Conservation (phyloP, 2,888 invertebrate species). For the Pyrrhia umbra region DNA sequence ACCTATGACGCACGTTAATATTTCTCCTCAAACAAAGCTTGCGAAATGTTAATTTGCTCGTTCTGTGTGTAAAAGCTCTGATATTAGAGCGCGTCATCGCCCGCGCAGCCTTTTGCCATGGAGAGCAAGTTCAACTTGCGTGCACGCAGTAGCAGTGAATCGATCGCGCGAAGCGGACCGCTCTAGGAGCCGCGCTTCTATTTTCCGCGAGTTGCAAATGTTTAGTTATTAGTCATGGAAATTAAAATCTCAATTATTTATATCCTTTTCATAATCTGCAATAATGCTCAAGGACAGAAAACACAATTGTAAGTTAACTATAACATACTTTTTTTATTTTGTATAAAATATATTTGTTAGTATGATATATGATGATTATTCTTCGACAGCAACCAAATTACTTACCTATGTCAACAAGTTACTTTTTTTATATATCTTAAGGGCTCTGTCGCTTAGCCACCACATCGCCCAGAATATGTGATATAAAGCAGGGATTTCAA, state of each 20-base stretch:
- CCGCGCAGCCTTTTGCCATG: conserved; percentile 77
- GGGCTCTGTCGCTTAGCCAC: too few species aligned
- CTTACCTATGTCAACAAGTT: too few species aligned
- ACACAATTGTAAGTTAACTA: conserved; percentile 73
- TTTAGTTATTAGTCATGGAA: conserved; percentile 77
- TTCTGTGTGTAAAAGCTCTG: conserved; percentile 78
- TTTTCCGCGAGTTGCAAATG: conserved; percentile 72
- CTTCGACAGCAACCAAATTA: conserved; percentile 1
- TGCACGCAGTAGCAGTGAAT: conserved; percentile 80
- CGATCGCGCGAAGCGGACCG: conserved; percentile 82
- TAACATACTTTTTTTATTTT: conserved; percentile 3
- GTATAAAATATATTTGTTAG: too few species aligned
- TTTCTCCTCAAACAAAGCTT: conserved; percentile 63
- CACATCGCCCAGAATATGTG: too few species aligned
- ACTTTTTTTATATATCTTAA: too few species aligned
- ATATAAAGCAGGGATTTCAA: too few species aligned
- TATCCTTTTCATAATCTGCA: conserved; percentile 70
- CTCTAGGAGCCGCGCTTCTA: conserved; percentile 69
- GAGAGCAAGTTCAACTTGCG: conserved; percentile 69
- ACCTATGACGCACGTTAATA: conserved; percentile 69
- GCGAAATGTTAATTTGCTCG: conserved; percentile 68
- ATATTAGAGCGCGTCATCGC: conserved; percentile 66
- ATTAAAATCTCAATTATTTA: conserved; percentile 73
- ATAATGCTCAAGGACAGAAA: conserved; percentile 76
- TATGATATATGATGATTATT: background rate